phyloP scores from a whole-genome alignment of 2,113 vertebrate genomes.

The Callorhinus ursinus region DNA sequence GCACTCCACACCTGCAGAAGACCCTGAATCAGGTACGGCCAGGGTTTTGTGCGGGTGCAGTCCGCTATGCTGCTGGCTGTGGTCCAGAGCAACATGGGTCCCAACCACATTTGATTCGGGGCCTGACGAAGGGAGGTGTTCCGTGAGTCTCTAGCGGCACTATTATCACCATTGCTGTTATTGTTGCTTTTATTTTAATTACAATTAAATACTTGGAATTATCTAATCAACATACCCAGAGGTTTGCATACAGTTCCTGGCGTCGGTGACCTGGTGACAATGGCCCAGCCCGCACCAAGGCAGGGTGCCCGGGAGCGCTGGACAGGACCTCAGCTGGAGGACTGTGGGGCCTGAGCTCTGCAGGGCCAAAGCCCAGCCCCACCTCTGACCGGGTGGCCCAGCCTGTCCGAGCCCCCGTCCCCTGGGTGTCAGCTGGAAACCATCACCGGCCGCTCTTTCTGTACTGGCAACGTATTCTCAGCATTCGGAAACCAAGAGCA shows the following conservation, averaged over 20 bases:
- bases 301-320: neutral
- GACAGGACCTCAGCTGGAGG: neutral
- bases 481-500: neutral
- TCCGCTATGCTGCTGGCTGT: neutral
- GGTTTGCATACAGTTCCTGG: neutral
- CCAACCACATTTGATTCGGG: neutral
- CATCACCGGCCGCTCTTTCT: accelerated
- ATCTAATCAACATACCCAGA: neutral
- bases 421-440: neutral
- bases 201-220: neutral
- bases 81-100: neutral
- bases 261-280: neutral
- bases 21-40: conserved; percentile 94
- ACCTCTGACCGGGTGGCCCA: neutral
- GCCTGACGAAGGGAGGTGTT: neutral
- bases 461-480: neutral
- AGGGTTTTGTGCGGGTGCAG: neutral
- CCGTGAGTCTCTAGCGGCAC: neutral
- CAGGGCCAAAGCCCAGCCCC: neutral
- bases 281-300: too few species aligned
- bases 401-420: neutral
- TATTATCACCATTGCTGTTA: accelerated
- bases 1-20: conserved; percentile 95
- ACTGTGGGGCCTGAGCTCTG: neutral
- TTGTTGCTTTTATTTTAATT: neutral